These are phyloP conservation scores for Chunga burmeisteri DNA, from an alignment of 2,113 vertebrate genomes.

Conservation along the genomic window DNA sequence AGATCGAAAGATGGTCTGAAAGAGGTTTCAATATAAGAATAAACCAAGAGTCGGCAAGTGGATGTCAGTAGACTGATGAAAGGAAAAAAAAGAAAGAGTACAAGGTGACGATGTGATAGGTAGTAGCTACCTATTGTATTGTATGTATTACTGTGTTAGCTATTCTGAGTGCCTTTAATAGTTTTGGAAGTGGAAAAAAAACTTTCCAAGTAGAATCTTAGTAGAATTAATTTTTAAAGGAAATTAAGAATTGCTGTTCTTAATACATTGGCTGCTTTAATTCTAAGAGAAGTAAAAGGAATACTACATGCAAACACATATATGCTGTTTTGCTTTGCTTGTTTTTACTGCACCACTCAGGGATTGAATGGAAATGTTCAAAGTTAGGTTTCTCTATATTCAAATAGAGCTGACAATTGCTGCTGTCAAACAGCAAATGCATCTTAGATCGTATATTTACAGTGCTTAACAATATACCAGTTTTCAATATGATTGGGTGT, in stretches of 20 bases:
- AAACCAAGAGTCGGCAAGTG: background rate
- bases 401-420: background rate
- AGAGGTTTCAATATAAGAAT: background rate
- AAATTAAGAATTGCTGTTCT: background rate
- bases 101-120: background rate
- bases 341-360: background rate
- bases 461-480: background rate
- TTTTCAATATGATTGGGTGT: background rate
- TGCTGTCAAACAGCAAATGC: background rate
- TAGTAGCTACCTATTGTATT: background rate
- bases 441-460: background rate
- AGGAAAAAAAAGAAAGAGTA: background rate
- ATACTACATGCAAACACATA: background rate
- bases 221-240: background rate
- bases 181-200: background rate
- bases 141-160: background rate
- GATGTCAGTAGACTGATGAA: background rate
- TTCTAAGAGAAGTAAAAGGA: background rate
- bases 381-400: background rate
- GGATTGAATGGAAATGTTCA: background rate
- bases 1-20: background rate
- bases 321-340: background rate
- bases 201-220: background rate
- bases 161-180: background rate
- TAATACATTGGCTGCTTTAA: background rate